These are phyloP conservation scores for Myioborus melanocephalus DNA, from an alignment of 2,797 vertebrate species.

Conservation along the genomic window DNA sequence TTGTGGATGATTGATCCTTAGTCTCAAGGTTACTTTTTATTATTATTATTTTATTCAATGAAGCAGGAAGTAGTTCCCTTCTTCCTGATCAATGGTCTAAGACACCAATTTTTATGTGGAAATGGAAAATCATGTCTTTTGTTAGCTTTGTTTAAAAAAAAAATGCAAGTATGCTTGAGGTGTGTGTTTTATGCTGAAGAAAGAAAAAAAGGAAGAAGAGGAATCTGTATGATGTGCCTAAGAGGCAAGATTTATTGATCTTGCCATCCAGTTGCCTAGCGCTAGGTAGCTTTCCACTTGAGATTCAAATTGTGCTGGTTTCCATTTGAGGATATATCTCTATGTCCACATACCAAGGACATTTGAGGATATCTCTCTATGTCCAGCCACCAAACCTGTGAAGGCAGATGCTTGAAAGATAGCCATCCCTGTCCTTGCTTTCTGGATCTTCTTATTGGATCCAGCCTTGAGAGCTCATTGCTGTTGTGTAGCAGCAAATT, in stretches of 20 bases:
- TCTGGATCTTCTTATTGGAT: neutral
- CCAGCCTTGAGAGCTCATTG: neutral
- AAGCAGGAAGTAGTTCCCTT: neutral
- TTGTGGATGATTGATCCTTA: neutral
- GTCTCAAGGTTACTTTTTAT: neutral
- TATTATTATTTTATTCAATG: neutral
- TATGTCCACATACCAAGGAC: neutral
- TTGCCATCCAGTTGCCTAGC: neutral
- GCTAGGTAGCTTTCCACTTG: neutral
- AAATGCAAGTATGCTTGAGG: neutral
- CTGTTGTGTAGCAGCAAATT: constrained; percentile 2
- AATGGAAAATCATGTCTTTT: neutral
- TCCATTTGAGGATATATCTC: neutral
- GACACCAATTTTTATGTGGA: neutral
- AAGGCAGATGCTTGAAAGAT: neutral
- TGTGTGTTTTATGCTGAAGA: neutral
- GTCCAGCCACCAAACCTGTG: neutral
- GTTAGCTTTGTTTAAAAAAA: neutral
- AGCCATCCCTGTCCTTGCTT: neutral
- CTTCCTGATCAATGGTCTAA: neutral
- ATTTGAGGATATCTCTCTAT: neutral
- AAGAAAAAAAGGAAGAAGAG: neutral
- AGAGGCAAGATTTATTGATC: neutral
- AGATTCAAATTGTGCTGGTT: neutral
- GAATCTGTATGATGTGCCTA: neutral